phyloP scores from a whole-genome alignment of 2,888 invertebrate genomes.

The Calameuta pallipes region DNA sequence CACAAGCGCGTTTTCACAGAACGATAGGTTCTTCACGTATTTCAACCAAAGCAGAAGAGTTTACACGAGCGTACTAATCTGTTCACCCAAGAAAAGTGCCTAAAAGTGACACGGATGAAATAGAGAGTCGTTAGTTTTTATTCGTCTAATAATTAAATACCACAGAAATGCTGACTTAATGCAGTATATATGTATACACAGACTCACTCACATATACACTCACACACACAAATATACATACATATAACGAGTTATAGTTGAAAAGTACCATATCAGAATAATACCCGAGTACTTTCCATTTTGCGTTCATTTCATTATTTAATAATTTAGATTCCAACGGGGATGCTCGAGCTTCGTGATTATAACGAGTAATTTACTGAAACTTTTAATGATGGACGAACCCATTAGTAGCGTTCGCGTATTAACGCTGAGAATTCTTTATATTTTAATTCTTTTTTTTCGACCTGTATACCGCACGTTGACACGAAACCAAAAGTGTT shows the following conservation, averaged over 20 bases:
- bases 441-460: not conserved
- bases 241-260: constrained; percentile 2
- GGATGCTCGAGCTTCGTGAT: not conserved
- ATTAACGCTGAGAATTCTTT: constrained; percentile 3
- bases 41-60: not conserved
- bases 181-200: constrained; percentile 11
- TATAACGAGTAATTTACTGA: not conserved
- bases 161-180: constrained; percentile 20
- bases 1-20: constrained; percentile 19
- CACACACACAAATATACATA: not conserved
- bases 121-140: constrained; percentile 40
- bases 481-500: not conserved
- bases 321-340: not conserved
- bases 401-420: not conserved
- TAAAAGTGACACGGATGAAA: constrained; percentile 37
- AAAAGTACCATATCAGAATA: constrained; percentile 8
- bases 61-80: constrained; percentile 21
- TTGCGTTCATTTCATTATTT: not conserved
- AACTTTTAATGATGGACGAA: not conserved
- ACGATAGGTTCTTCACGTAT: constrained; percentile 13
- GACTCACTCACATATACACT: not conserved
- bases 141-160: constrained; percentile 25
- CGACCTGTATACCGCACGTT: not conserved
- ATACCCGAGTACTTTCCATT: not conserved
- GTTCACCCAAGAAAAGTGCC: constrained; percentile 51